Evolutionary conservation across 30 jellyfish, hydroid and myxozoan species (phyloP).

Genomic region (Rhopilema esculentum): DNA sequence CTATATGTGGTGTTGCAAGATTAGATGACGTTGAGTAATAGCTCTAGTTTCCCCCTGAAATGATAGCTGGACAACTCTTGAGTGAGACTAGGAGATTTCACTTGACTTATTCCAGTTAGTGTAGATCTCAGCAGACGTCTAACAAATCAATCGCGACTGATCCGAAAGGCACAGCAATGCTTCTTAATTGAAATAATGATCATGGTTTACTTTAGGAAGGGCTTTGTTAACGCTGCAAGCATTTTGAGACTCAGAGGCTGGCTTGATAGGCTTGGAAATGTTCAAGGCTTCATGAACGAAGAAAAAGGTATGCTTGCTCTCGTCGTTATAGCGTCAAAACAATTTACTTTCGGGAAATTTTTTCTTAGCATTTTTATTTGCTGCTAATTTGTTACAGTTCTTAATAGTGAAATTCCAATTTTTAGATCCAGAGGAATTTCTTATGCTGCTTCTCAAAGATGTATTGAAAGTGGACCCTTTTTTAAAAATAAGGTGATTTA

Average conservation of each 20-base stretch:
- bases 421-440: constrained; percentile 94
- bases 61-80: no score
- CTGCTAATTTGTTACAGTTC: no score
- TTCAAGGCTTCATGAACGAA: constrained; percentile 85
- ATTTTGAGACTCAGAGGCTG: constrained; percentile 76
- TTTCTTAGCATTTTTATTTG: not conserved
- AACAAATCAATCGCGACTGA: no score
- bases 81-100: no score
- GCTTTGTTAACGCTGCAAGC: constrained; percentile 82
- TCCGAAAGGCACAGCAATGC: no score
- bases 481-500: constrained; percentile 76
- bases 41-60: no score
- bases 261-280: constrained; percentile 80
- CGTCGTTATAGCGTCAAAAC: no score
- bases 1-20: not conserved
- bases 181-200: no score
- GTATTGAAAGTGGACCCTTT: constrained; percentile 92
- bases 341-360: not conserved
- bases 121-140: no score
- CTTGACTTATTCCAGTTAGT: no score
- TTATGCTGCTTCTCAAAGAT: constrained; percentile 77
- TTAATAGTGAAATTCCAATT: not conserved
- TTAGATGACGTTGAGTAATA: no score
- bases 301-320: constrained; percentile 80
- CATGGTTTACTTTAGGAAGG: constrained; percentile 66